Evolutionary conservation across 2,113 vertebrate genomes (phyloP), one percentile per base, ranked within the genome.

Genomic region (Caretta caretta): DNA sequence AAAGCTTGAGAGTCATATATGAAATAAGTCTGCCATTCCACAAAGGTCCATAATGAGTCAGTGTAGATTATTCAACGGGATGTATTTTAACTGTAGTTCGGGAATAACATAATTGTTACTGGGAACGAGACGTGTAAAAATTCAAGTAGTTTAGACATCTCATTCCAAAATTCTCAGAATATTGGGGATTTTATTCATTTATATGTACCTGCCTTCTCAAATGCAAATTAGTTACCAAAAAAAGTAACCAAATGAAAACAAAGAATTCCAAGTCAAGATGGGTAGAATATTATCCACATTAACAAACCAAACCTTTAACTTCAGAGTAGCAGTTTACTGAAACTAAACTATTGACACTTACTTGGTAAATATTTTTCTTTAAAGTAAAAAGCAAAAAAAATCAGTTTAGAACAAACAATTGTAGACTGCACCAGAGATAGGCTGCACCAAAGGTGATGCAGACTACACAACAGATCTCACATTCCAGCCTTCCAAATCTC

Each of bases 11-110:
- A 9, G 72, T 4, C 25, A 87, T 14, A 88, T 95, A 93, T 57
- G 48, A 94, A 94, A 92, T 62, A 82, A 88, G 87, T 49, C 42
- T 82, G 56, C 69, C 42, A 85, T 83, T 90, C 57, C 19, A 94
- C 31, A 90, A 29, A 62, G 27, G 17, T 57, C 46, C 79, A 38
- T 2, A 57, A 12, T 38, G 59, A 31, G 35, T 69, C 62, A 90
- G 50, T 42, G 86, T 0, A 83, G n/a, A 86, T 24, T 42, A 50
- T 13, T 96, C 62, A 81, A 80, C 89, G 92, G 84, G 3, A 91
- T 93, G 78, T 2, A 24, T 22, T 50, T 93, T 46, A 81, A 90
- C 89, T 69, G 54, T 83, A 89, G 96, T 81, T 50, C 72, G 88
- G 19, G 35, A 9, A 19, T 83, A 93, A 19, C 56, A 80, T 42